A percentile compares a stretch with the other conserved stretches of the same genome.
Conservation (phyloP, 2,797 vertebrate genomes). For the Scleropages formosus region DNA sequence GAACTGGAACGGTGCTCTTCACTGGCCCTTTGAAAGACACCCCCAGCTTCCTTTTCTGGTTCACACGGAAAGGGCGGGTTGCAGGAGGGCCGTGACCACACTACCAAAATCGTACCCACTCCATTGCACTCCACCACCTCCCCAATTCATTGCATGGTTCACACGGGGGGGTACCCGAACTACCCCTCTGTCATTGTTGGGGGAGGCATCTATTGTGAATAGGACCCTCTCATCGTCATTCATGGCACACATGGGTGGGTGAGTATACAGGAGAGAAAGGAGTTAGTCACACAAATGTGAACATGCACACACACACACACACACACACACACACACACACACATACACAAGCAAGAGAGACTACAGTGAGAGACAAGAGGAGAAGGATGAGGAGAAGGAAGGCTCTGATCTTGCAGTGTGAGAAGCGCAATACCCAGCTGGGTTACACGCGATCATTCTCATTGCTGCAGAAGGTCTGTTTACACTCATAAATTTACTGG, state of each 20-base stretch:
- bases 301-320: neutral
- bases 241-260: neutral
- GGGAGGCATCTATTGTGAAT: neutral
- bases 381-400: neutral
- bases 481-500: no score
- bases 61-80: neutral
- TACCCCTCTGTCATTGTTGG: neutral
- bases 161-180: neutral
- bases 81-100: neutral
- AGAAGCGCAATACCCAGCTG: no score
- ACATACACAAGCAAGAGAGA: neutral
- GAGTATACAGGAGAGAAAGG: neutral
- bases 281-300: neutral
- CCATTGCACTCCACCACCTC: no score
- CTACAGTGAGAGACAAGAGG: neutral
- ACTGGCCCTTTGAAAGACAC: slow-evolving; percentile 21
- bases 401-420: neutral
- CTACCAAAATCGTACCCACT: neutral
- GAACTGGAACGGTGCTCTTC: slow-evolving; percentile 32
- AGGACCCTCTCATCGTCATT: neutral
- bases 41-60: neutral
- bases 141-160: neutral
- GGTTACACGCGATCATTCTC: no score
- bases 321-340: neutral
- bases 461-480: no score